Percentiles rank a stretch among this genome's conserved stretches.
Evolutionary conservation across 2,888 invertebrate genomes (phyloP).

Genomic region (Lasioglossum villosulum): DNA sequence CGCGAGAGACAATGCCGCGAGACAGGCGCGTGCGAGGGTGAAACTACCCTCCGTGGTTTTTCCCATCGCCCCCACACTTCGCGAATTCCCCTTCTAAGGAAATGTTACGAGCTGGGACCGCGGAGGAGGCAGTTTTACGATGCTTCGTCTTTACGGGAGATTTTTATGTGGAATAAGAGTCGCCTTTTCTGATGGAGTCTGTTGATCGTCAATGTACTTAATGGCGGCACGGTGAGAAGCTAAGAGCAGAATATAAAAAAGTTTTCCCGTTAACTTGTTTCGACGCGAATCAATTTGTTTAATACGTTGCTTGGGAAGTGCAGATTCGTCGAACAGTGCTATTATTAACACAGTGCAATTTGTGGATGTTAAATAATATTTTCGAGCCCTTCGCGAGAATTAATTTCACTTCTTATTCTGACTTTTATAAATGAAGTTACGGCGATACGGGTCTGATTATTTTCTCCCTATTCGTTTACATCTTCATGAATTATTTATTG

Average conservation of each 20-base stretch:
- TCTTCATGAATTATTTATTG: neutral
- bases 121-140: neutral
- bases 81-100: conserved; percentile 1
- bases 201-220: neutral
- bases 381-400: neutral
- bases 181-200: neutral
- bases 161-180: neutral
- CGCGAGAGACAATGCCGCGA: neutral
- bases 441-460: neutral
- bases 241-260: neutral
- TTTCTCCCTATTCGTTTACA: neutral
- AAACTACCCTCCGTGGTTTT: conserved; percentile 18
- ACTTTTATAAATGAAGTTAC: neutral
- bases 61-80: neutral
- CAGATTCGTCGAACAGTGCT: neutral
- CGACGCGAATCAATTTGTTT: neutral
- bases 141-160: neutral
- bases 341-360: neutral
- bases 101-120: neutral
- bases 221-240: neutral
- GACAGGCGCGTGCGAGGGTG: conserved; percentile 9
- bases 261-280: neutral
- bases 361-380: neutral
- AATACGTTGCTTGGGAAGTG: neutral
- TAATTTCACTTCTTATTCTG: too few species aligned